These are phyloP conservation scores for Micromesistius poutassou DNA, from an alignment of 2,797 vertebrate species.

Conservation along the genomic window DNA sequence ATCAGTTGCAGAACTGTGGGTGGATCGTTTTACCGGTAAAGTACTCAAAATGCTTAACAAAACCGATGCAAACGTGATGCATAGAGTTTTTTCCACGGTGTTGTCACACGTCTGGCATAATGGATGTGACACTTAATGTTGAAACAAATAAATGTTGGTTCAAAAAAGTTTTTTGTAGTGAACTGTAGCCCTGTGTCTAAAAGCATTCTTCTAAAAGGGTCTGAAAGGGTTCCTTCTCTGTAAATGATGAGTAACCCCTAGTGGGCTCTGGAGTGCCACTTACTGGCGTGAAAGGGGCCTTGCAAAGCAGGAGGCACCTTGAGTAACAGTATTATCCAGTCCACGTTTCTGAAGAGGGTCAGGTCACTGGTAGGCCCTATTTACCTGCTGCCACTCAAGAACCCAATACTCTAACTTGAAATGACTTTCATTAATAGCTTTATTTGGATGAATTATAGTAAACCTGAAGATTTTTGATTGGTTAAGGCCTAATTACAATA, in stretches of 20 bases:
- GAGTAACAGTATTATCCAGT: neutral
- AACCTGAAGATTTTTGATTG: neutral
- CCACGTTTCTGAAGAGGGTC: neutral
- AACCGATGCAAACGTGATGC: neutral
- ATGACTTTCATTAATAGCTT: neutral
- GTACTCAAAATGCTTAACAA: neutral
- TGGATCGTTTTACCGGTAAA: neutral
- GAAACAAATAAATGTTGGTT: slow-evolving; percentile 5
- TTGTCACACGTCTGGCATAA: neutral
- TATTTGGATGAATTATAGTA: neutral
- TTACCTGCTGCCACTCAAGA: neutral
- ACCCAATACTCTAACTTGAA: neutral
- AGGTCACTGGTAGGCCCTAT: neutral
- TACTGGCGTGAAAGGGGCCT: neutral
- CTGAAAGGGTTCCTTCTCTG: too few relatives aligned
- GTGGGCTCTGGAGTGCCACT: neutral
- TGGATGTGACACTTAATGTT: neutral
- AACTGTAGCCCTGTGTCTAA: neutral
- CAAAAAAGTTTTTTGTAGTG: neutral
- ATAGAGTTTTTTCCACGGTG: neutral
- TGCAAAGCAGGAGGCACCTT: neutral
- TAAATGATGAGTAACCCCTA: neutral
- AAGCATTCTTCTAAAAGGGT: too few relatives aligned
- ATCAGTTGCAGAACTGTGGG: neutral
- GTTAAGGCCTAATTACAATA: too few relatives aligned